phyloP scores from a whole-genome alignment of 2,888 invertebrate species.

The Ectemnius lituratus region DNA sequence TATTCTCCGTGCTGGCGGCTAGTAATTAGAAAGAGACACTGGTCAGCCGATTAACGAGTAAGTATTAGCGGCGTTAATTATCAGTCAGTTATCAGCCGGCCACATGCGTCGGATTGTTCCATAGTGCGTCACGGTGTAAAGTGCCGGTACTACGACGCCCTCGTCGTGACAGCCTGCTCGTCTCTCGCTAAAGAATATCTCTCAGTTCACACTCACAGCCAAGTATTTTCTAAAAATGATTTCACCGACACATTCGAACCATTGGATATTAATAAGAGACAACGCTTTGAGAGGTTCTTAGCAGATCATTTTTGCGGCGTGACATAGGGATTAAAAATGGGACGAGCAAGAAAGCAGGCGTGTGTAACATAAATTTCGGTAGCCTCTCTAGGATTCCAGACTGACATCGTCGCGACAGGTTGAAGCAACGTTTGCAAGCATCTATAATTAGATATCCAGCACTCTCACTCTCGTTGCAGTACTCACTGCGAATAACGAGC shows the following conservation, averaged over 20 bases:
- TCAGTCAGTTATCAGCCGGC: conserved; percentile 43
- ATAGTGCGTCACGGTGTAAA: conserved; percentile 12
- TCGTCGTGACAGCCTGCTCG: no score
- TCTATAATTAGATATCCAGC: conserved; percentile 58
- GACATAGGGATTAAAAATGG: conserved; percentile 11
- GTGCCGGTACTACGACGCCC: no score
- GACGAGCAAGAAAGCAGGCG: not conserved
- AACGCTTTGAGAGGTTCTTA: no score
- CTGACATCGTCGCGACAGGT: conserved; percentile 34
- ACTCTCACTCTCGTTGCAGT: conserved; percentile 18
- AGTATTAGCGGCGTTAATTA: conserved; percentile 41
- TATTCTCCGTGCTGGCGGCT: not conserved
- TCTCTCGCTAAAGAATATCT: not conserved
- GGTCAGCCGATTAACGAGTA: conserved; percentile 19
- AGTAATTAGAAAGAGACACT: not conserved
- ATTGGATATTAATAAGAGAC: no score
- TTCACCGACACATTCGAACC: no score
- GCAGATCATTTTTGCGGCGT: not conserved
- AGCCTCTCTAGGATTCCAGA: conserved; percentile 13
- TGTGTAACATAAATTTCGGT: conserved; percentile 17
- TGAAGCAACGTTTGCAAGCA: conserved; percentile 22
- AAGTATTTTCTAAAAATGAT: no score
- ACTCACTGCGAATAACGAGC: not conserved
- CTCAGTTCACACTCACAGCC: no score
- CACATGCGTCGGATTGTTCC: conserved; percentile 27